Evolutionary conservation across 2,113 vertebrate species (phyloP).

Genomic region (Pseudopodoces humilis): DNA sequence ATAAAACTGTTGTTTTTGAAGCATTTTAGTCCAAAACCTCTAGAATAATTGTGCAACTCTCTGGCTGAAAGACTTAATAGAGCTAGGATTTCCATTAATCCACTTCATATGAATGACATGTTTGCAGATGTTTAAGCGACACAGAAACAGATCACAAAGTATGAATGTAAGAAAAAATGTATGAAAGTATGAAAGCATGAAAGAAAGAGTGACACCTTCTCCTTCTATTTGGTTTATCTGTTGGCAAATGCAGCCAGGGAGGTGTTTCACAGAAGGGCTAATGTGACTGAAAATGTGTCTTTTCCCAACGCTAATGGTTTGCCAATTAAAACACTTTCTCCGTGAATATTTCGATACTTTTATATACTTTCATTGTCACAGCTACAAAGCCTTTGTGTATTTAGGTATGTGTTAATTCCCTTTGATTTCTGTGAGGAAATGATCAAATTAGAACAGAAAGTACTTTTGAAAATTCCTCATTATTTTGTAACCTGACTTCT

Average conservation of each 20-base stretch:
- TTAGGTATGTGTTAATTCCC: background rate
- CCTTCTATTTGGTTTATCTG: background rate
- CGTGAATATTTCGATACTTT: background rate
- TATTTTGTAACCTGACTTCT: background rate
- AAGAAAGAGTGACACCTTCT: background rate
- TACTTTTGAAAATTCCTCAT: background rate
- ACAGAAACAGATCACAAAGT: background rate
- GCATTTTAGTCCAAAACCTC: background rate
- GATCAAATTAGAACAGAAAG: background rate
- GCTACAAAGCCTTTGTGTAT: background rate
- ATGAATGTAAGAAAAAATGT: background rate
- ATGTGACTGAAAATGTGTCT: background rate
- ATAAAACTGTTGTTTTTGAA: background rate
- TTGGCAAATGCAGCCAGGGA: background rate
- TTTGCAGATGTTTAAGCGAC: background rate
- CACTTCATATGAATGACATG: background rate
- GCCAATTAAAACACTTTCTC: background rate
- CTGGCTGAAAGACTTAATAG: background rate
- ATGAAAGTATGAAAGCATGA: too few species aligned
- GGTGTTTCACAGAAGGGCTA: background rate
- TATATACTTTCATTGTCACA: background rate
- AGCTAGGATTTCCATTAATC: background rate
- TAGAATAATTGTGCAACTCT: background rate
- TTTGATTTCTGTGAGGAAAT: background rate
- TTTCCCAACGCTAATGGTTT: background rate